Percentiles rank a stretch among this genome's conserved stretches.
Evolutionary conservation across 2,113 vertebrate species (phyloP).

Genomic region (Lamprologus tigripictilis): DNA sequence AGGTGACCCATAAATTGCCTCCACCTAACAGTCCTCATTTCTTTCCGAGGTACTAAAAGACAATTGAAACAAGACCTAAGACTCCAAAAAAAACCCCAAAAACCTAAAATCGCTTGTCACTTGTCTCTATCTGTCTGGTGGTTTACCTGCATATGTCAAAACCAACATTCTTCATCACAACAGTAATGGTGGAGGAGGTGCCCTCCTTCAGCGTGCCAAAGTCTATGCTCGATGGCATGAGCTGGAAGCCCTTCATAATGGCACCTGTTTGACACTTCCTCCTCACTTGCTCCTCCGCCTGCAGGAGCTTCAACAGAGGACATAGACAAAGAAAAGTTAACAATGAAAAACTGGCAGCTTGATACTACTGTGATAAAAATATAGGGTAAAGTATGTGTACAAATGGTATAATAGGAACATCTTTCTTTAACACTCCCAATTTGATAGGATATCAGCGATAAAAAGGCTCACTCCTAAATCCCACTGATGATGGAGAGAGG

Average conservation of each 20-base stretch:
- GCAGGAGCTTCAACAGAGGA: slow-evolving; percentile 30
- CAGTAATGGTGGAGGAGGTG: slow-evolving; percentile 61
- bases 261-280: slow-evolving; percentile 70
- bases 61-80: neutral
- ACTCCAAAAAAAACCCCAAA: rapidly evolving
- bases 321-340: neutral
- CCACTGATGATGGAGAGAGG: neutral
- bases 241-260: slow-evolving; percentile 66
- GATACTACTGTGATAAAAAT: neutral
- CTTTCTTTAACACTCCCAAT: neutral
- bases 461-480: neutral
- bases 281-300: slow-evolving; percentile 69
- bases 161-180: slow-evolving; percentile 79
- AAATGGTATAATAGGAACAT: neutral
- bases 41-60: neutral
- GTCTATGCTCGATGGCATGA: slow-evolving; percentile 70
- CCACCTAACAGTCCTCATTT: neutral
- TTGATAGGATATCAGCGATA: neutral
- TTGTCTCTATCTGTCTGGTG: neutral
- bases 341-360: neutral
- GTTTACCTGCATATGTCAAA: slow-evolving; percentile 81
- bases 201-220: slow-evolving; percentile 80
- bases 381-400: neutral
- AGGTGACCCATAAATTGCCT: slow-evolving; percentile 6
- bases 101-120: neutral